Evolutionary conservation across 2,797 vertebrate genomes (phyloP), one percentile per base, ranked within the genome.

Genomic region (Hoplostethus atlanticus): DNA sequence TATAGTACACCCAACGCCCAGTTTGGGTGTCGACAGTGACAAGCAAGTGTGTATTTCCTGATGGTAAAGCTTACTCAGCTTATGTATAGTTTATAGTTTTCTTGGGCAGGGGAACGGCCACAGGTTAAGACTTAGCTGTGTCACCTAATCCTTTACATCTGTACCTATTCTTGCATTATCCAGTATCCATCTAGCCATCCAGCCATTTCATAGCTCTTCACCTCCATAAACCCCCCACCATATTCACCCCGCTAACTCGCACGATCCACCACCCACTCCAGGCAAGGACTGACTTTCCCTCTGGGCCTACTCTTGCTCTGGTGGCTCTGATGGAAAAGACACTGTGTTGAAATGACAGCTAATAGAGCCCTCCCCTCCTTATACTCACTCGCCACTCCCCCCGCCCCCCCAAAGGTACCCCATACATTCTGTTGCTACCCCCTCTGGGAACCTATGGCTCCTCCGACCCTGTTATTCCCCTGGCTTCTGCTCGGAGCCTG

Each of bases 321-420:
- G 28, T 30, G 79, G 72, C 67, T 63, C 87, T 92, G 91, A 89
- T 75, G 83, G 88, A 87, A 89, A 87, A 89, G 87, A 89, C 74
- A 71, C 69, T 91, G 84, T 85, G 73, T 70, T 88, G 84, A 93
- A 87, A 92, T 92, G 92, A 92, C 92, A 94, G 90, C 85, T 91
- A 84, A 89, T 76, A 84, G 81, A 75, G 47, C 77, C 80, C 80
- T 67, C 76, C 84, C 80, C 68, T 73, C 76, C 83, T 75, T 80
- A 71, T 61, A 64, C n/a, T n/a, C n/a, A n/a, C n/a, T n/a, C n/a
- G n/a, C 73, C 71, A 64, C 31, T 63, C 58, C 74, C 70, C 63
- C 40, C 42, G 59, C 68, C 63, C 47, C 79, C 83, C 62, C 67
- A 85, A 79, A 92, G 88, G 89, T 89, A 85, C 85, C 87, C 89